Percentiles rank a stretch among this genome's conserved stretches.
These are phyloP conservation scores for Pteruthius melanotis DNA, from an alignment of 2,113 vertebrate genomes.

Conservation along the genomic window DNA sequence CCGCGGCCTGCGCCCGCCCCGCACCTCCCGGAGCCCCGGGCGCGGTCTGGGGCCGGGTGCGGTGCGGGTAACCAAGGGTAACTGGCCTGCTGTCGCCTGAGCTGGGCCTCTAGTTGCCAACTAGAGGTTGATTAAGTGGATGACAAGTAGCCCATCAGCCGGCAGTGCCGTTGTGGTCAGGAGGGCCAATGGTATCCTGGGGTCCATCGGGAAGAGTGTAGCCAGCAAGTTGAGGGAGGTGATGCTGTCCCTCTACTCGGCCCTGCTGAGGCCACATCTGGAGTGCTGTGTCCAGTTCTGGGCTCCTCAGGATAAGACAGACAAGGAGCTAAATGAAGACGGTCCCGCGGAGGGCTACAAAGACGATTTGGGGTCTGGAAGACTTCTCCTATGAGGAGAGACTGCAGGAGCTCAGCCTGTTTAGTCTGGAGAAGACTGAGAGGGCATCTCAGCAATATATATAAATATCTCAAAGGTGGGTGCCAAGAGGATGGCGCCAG, in stretches of 20 bases:
- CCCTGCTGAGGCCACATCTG: accelerated
- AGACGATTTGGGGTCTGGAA: neutral
- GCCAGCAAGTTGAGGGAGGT: no score
- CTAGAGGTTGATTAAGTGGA: accelerated
- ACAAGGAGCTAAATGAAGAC: no score
- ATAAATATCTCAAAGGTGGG: neutral
- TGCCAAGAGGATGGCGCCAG: neutral
- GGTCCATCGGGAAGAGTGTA: no score
- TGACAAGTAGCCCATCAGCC: neutral
- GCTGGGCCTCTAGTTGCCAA: accelerated
- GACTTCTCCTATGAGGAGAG: neutral
- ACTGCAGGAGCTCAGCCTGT: neutral
- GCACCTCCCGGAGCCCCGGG: no score
- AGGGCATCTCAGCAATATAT: neutral
- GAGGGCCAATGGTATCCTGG: accelerated
- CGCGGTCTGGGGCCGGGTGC: no score
- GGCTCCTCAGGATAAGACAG: neutral
- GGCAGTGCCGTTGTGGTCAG: neutral
- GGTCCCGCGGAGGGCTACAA: neutral
- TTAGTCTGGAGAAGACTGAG: neutral
- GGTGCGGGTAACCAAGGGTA: accelerated
- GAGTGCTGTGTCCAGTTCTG: no score
- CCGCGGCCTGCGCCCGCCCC: no score
- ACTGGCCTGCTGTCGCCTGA: accelerated
- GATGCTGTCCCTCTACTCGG: neutral